These are phyloP conservation scores for Hirtodrosophila cameraria DNA, from an alignment of 2,888 invertebrate species.

Conservation along the genomic window DNA sequence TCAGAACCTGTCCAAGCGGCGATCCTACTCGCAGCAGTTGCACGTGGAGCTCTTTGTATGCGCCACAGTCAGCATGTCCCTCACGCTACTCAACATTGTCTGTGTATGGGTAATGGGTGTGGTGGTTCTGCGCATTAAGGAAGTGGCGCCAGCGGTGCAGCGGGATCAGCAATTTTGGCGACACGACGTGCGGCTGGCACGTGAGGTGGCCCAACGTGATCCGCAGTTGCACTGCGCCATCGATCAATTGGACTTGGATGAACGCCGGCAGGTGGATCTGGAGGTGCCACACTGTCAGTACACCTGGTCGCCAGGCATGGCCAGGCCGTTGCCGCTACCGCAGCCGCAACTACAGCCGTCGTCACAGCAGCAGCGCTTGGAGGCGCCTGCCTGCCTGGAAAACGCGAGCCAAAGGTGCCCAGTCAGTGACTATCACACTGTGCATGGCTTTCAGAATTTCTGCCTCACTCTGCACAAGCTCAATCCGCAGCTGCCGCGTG, in stretches of 20 bases:
- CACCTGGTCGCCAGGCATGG: slow-evolving; percentile 75
- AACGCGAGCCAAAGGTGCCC: too few relatives aligned
- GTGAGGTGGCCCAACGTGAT: slow-evolving; percentile 85
- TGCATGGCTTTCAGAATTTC: slow-evolving; percentile 67
- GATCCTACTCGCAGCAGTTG: slow-evolving; percentile 86
- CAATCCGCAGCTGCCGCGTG: neutral
- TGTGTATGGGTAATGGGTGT: slow-evolving; percentile 90
- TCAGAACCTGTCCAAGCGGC: slow-evolving; percentile 79
- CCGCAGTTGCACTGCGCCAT: slow-evolving; percentile 75
- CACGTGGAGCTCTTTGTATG: slow-evolving; percentile 86
- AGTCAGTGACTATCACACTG: slow-evolving; percentile 50
- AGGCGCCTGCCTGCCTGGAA: neutral
- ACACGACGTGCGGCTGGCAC: slow-evolving; percentile 86
- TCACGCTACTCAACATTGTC: slow-evolving; percentile 89
- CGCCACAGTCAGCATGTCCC: slow-evolving; percentile 88
- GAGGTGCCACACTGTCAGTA: slow-evolving; percentile 49
- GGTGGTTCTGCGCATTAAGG: slow-evolving; percentile 89
- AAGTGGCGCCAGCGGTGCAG: slow-evolving; percentile 86
- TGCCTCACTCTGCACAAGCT: slow-evolving; percentile 57
- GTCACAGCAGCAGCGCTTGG: neutral
- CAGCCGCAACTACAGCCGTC: too few relatives aligned
- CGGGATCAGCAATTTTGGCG: slow-evolving; percentile 86
- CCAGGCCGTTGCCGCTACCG: too few relatives aligned
- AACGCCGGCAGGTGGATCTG: slow-evolving; percentile 62
- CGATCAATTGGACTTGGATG: slow-evolving; percentile 55